Percentiles rank a stretch among this genome's conserved stretches.
Evolutionary conservation across 2,113 vertebrate genomes (phyloP).

Genomic region (Protobothrops mucrosquamatus): DNA sequence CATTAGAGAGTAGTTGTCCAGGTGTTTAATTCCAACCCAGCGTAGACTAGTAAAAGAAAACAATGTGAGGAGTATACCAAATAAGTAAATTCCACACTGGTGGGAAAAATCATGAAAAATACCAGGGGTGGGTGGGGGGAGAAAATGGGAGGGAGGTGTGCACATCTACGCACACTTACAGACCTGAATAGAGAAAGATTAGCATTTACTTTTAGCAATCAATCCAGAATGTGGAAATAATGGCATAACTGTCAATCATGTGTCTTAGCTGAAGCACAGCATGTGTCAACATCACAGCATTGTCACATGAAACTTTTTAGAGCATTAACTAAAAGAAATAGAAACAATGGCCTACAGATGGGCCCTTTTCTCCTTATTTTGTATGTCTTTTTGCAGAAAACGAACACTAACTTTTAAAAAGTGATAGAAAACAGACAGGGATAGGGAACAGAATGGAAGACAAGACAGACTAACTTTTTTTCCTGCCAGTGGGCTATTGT

Average conservation of each 20-base stretch:
- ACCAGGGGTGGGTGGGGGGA: not conserved
- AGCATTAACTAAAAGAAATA: constrained; percentile 52
- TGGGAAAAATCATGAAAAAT: constrained; percentile 58
- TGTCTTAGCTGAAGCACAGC: constrained; percentile 44
- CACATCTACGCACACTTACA: not conserved
- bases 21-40: constrained; percentile 43
- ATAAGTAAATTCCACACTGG: constrained; percentile 54
- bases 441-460: constrained; percentile 23
- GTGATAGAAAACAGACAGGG: constrained; percentile 3
- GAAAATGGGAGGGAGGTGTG: constrained; percentile 12
- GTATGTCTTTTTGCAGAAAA: constrained; percentile 41
- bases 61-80: constrained; percentile 47
- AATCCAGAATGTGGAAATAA: constrained; percentile 58
- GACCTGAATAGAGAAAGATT: constrained; percentile 48
- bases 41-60: constrained; percentile 47
- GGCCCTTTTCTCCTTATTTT: constrained; percentile 52
- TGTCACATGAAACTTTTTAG: constrained; percentile 50
- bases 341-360: constrained; percentile 44
- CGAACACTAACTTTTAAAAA: constrained; percentile 37
- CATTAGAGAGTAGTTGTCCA: constrained; percentile 53
- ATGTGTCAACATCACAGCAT: constrained; percentile 48
- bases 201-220: constrained; percentile 57
- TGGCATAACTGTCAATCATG: constrained; percentile 57
- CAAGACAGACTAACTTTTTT: not conserved
- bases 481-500: not conserved